These are phyloP conservation scores for Scophthalmus maximus DNA, from an alignment of 2,113 vertebrate species.

Conservation along the genomic window DNA sequence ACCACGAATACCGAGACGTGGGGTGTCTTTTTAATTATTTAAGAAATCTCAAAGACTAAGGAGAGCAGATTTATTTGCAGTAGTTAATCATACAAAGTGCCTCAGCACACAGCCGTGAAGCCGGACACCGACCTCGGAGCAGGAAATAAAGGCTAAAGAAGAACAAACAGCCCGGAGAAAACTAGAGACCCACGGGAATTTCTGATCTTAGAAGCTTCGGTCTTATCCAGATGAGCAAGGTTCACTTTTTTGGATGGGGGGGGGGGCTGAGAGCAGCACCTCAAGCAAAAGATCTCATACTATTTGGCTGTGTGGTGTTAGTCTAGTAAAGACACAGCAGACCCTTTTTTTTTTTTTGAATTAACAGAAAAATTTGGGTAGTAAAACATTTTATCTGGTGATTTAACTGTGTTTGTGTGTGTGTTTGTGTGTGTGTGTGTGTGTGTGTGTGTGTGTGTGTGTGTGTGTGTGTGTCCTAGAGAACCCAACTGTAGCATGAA, in stretches of 20 bases:
- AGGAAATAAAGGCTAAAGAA: constrained; percentile 59
- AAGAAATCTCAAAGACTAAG: constrained; percentile 39
- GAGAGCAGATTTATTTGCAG: constrained; percentile 65
- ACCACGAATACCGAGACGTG: constrained; percentile 32
- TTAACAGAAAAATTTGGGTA: not conserved
- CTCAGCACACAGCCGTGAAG: constrained; percentile 48
- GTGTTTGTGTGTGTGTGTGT: too few relatives aligned
- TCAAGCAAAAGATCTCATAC: not conserved
- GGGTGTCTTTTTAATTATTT: constrained; percentile 39
- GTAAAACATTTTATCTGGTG: too few relatives aligned
- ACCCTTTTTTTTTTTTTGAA: too few relatives aligned
- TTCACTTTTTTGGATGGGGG: constrained; percentile 19
- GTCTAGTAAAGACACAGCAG: too few relatives aligned
- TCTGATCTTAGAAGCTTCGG: constrained; percentile 26
- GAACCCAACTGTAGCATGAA: not conserved
- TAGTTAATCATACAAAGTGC: constrained; percentile 64
- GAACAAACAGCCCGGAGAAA: constrained; percentile 60
- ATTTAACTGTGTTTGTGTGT: too few relatives aligned
- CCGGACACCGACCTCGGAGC: constrained; percentile 72
- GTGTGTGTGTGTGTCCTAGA: too few relatives aligned
- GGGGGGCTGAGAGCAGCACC: not conserved
- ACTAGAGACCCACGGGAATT: constrained; percentile 57
- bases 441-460: too few relatives aligned
- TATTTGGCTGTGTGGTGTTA: not conserved
- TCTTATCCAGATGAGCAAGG: constrained; percentile 40